phyloP scores from a whole-genome alignment of 2,797 vertebrate genomes.

The Amazona ochrocephala region DNA sequence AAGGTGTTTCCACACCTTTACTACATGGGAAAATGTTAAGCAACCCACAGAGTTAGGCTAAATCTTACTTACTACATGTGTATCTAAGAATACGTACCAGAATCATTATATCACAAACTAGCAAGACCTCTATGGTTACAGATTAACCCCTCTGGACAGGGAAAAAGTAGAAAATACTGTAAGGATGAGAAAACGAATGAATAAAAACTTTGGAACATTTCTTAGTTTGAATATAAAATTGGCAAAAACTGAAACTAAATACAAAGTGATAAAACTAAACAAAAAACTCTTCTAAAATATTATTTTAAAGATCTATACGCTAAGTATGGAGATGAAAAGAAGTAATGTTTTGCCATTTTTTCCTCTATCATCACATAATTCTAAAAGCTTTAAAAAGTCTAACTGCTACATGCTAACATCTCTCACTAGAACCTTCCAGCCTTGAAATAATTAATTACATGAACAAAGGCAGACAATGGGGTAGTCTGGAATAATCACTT shows the following conservation, averaged over 20 bases:
- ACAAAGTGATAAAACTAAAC: neutral
- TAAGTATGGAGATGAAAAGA: neutral
- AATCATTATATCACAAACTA: neutral
- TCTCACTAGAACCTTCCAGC: neutral
- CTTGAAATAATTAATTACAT: neutral
- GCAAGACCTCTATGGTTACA: neutral
- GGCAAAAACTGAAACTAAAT: neutral
- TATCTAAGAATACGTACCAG: neutral
- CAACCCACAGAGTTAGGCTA: neutral
- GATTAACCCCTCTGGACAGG: neutral
- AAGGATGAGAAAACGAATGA: neutral
- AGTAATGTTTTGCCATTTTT: neutral
- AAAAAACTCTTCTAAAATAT: neutral
- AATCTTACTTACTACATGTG: neutral
- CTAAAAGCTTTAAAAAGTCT: neutral
- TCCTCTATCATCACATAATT: neutral
- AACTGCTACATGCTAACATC: neutral
- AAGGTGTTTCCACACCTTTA: neutral
- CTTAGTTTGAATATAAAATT: neutral
- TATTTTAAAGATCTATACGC: neutral
- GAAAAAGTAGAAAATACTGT: neutral
- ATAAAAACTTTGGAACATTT: neutral
- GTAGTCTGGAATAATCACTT: neutral
- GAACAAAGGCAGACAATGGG: neutral
- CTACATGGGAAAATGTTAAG: neutral